phyloP scores from a whole-genome alignment of 1,140 invertebrate genomes.

The Batillaria attramentaria region DNA sequence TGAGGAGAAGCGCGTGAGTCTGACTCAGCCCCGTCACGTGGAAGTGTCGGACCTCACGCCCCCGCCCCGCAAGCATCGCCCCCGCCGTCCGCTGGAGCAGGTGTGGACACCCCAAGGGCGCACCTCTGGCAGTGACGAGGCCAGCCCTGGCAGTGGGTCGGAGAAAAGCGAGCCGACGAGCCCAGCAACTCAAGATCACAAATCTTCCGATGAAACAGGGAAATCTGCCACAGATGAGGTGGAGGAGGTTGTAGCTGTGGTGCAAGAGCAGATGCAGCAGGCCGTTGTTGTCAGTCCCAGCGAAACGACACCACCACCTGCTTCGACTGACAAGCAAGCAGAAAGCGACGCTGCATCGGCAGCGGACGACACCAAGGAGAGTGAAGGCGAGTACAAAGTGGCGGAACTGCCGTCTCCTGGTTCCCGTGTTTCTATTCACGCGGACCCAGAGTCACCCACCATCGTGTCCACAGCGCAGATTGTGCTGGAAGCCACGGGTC shows the following conservation, averaged over 20 bases:
- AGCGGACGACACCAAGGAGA: background rate
- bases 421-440: background rate
- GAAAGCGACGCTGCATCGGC: too few species aligned
- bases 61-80: constrained; percentile 2
- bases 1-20: constrained; percentile 24
- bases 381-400: background rate
- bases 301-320: background rate
- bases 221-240: too few species aligned
- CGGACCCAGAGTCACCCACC: background rate
- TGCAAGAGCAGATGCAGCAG: background rate
- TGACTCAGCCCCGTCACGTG: constrained; percentile 25
- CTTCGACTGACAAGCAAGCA: background rate
- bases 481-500: background rate
- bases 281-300: background rate
- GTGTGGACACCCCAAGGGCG: background rate
- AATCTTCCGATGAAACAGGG: too few species aligned
- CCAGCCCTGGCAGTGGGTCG: background rate
- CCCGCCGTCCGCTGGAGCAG: constrained; percentile 14
- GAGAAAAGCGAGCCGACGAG: background rate
- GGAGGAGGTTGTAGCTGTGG: too few species aligned
- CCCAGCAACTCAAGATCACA: background rate
- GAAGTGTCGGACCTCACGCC: constrained; percentile 11
- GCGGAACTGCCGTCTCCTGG: background rate
- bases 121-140: background rate
- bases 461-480: background rate